Evolutionary conservation across 2,797 vertebrate genomes (phyloP), one percentile per base, ranked within the genome.

Genomic region (Florisuga fusca): DNA sequence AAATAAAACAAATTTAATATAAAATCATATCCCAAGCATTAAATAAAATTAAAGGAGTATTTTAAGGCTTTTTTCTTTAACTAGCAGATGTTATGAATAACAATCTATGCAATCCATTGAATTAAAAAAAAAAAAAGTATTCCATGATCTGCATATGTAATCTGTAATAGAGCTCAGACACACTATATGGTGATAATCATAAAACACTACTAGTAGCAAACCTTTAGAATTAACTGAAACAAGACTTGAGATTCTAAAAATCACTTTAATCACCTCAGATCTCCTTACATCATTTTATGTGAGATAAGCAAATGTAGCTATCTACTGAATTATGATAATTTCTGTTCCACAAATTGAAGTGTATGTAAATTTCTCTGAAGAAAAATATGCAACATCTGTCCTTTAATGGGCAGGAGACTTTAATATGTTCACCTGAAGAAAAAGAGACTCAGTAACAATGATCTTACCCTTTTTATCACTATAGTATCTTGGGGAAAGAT

Each of bases 1-100:
- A 93, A 95, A 95, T 91, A 96, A 97, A 96, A 62, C 67, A 88
- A 74, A 93, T 96, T 97, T 84, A 97, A 95, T 96, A 89, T 86
- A 93, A 97, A 97, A 96, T 95, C 95, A 62, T 90, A 97, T 94
- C 72, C 87, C 81, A 87, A 94, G 71, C 95, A 96, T 97, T 97
- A 96, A 97, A 97, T 88, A 91, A 93, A 95, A 97, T 95, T 97
- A 97, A 97, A 96, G 62, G 76, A 95, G 45, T 29, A 22, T 96
- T 97, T 96, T 91, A 97, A 96, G 90, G 75, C 31, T 90, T 96
- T 97, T 97, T 83, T 53, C 96, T 83, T 31, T 96, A 97, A 97
- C 96, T 96, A 94, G 93, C 96, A 98, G 97, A 97, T 97, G 96
- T 97, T 98, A 97, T 95, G 96, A 98, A 97, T 97, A 98, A 97